phyloP scores from a whole-genome alignment of 2,113 vertebrate genomes.

The Epinephelus cyanopodus region DNA sequence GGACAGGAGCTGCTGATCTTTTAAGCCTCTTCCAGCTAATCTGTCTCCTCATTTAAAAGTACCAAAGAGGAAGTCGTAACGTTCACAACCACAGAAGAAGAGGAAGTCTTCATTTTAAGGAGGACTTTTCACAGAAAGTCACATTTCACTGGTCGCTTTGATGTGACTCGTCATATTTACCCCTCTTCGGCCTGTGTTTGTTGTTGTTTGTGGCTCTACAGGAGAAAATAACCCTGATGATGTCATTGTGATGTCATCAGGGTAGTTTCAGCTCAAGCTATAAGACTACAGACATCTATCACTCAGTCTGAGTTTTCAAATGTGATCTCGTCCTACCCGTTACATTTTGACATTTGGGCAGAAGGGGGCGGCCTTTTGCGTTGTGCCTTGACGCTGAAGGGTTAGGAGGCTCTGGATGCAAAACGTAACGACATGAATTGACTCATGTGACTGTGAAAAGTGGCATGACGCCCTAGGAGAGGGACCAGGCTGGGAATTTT shows the following conservation, averaged over 20 bases:
- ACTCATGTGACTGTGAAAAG: no score
- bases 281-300: not conserved
- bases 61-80: not conserved
- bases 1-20: slow-evolving; percentile 52
- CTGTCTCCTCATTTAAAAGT: slow-evolving; percentile 26
- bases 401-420: no score
- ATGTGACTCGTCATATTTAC: no score
- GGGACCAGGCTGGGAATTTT: no score
- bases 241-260: not conserved
- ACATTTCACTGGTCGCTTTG: no score
- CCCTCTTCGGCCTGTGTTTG: not conserved
- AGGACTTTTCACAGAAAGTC: not conserved
- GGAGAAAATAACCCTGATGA: not conserved
- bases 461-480: no score
- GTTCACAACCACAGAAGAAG: not conserved
- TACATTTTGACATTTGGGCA: no score
- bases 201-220: not conserved
- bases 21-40: slow-evolving; percentile 65
- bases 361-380: no score
- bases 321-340: no score
- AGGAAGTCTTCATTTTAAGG: not conserved
- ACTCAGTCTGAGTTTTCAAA: not conserved
- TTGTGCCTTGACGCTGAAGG: no score
- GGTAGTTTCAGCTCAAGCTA: no score
- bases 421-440: no score